Evolutionary conservation across 2,113 vertebrate species (phyloP), one percentile per base, ranked within the genome.

Genomic region (Pheucticus melanocephalus): DNA sequence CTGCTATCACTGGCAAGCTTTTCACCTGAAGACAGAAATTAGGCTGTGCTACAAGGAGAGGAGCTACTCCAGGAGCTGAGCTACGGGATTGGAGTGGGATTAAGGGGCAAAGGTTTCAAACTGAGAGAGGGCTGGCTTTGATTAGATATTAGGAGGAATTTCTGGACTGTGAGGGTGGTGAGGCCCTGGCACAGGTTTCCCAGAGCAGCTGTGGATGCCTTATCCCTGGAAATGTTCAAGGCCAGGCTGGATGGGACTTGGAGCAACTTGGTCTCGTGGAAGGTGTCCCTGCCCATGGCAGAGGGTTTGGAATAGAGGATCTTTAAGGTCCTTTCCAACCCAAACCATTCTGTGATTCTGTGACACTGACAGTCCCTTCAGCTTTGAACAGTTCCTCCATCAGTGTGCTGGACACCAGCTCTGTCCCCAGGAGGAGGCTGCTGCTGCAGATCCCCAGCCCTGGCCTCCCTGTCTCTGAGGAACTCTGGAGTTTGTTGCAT

Each of bases 401-500:
- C 20, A 18, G 8, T 30, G 18, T 27, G 33, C 5, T 18, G 19
- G 50, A 35, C 45, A 45, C 7, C 57, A 77, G 18, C 10, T 4
- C 12, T 61, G 23, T 40, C 40, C 40, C 22, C 10, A 27, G 33
- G 31, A 84, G 24, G 31, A 53, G 28, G 31, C 47, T 88, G 88
- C 18, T 4, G 5, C 11, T 78, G 47, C 54, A 51, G 9, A 9
- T 15, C 20, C 19, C 11, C 45, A 68, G 21, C 23, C 61, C 57
- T 42, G 22, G 14, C 23, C 15, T 33, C 47, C 35, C 42, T 87
- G 31, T 35, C 25, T 35, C 14, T 48, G 65, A 13, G 40, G 40
- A 25, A 2, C 7, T 4, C 5, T 20, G 0, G 40, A 28, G 7
- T 4, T 56, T 56, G 16, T 4, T 25, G 4, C 12, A 42, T 42